Base-by-base conservation (phyloP, 2,113 vertebrate genomes). In the Atherinomorus stipes region DNA sequence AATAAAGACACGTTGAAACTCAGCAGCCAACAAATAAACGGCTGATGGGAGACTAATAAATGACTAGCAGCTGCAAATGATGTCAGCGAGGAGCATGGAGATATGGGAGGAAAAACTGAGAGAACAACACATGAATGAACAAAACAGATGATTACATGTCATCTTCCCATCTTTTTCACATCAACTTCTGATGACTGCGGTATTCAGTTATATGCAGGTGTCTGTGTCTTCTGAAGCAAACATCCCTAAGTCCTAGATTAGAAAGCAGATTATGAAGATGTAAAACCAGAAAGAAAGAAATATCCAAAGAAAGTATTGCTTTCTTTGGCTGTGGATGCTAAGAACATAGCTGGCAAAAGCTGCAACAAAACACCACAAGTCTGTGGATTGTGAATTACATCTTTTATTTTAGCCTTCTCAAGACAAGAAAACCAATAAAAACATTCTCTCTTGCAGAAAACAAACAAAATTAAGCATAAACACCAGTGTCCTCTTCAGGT, bases 21-120 rank as follows among this genome's bases (percentile, higher is more conserved):
- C 66, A 78, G 57, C 60, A 60, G 80, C 61, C 49, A 28, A 51
- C 53, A 83, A 80, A 88, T 79, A 74, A 83, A 44, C 7, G 8
- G 61, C 74, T 76, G 77, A 76, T 63, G 53, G 64, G 74, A 73
- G 76, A 68, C 60, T 84, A 81, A 85, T 84, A 84, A 80, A 85
- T 80, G 71, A 83, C 42, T 34, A 52, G 70, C 82, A 83, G 85
- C 85, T 88, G 81, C 44, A 45, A 19, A 71, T 66, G 52, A 82
- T 70, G 71, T 77, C 74, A 69, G 31, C 72, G 60, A 76, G 73
- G 52, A 81, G 61, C 44, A 56, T 7, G 22, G 53, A 38, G 42
- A 51, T 22, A 51, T n/a, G 50, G 64, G 3, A 54, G n/a, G 25
- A 62, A 19, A 74, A 31, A 54, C 7, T 22, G 40, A 28, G 19